Evolutionary conservation across 35 echinoderm and acorn worm species (phyloP).

Genomic region (Lytechinus variegatus): DNA sequence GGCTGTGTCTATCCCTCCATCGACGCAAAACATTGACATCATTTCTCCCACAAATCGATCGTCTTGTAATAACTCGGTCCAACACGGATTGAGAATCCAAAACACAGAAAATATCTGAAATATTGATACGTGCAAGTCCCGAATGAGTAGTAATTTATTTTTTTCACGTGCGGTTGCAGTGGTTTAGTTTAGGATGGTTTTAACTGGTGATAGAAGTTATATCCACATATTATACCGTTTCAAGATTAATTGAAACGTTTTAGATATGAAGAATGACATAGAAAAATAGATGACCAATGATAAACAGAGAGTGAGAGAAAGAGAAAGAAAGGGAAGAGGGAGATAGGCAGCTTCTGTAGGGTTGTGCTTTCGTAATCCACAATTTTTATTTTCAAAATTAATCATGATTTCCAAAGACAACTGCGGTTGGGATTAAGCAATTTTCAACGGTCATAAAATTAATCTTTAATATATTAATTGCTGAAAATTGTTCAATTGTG

Average conservation of each 20-base stretch:
- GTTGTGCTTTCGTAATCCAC: too few relatives aligned
- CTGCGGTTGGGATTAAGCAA: too few relatives aligned
- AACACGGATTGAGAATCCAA: background rate
- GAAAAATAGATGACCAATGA: background rate
- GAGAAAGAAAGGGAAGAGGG: background rate
- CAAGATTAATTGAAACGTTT: too few relatives aligned
- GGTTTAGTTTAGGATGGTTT: too few relatives aligned
- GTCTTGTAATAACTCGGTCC: background rate
- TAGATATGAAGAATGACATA: background rate
- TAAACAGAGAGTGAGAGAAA: background rate
- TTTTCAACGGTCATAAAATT: too few relatives aligned
- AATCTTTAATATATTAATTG: too few relatives aligned
- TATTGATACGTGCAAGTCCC: background rate
- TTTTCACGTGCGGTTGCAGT: background rate
- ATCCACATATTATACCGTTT: too few relatives aligned
- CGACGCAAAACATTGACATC: slow-evolving; percentile 17
- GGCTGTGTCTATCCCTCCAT: slow-evolving; percentile 16
- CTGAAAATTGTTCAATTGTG: too few relatives aligned
- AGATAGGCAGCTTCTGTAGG: too few relatives aligned
- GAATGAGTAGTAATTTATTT: background rate
- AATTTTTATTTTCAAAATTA: too few relatives aligned
- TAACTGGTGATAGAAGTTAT: too few relatives aligned
- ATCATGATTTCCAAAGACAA: too few relatives aligned
- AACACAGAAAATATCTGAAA: background rate
- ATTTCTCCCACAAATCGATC: slow-evolving; percentile 3